Evolutionary conservation across 2,888 invertebrate genomes (phyloP), one percentile per base, ranked within the genome.

Genomic region (Mellilla xanthometata): DNA sequence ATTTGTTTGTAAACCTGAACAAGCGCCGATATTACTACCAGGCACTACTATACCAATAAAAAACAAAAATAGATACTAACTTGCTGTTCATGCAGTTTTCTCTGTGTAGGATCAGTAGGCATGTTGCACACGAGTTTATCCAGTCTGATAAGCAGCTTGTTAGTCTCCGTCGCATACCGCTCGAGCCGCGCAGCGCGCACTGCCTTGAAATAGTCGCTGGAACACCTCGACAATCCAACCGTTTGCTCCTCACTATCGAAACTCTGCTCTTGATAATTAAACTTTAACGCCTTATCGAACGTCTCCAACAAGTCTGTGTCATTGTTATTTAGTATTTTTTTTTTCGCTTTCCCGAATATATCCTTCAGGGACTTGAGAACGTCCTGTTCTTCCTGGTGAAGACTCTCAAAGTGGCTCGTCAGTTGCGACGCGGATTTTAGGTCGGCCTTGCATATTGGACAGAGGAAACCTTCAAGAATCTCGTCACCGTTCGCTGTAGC

Each of bases 381-480:
- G 78, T 96, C 96, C 66, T 95, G 95, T 65, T 97, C 96, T 73
- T 97, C 96, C 45, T 94, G 94, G 77, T 99, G 98, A 39, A 93
- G 91, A 50, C 94, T 94, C 77, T 97, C 96, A 72, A 98, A 98
- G 83, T 99, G 99, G 56, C 92, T 92, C 40, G 96, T 95, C 42
- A 99, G 90, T 71, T 95, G 94, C 39, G 93, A 91, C 3, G 96
- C 94, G 8, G 96, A 95, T 71, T 96, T 95, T 32, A 97, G 91
- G 78, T 99, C 98, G 26, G 94, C 94, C 85, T 96, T 95, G 71
- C 99, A 99, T 64, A 98, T 96, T 0, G 99, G 98, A 78, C 99
- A 99, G 6, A 99, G 90, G 73, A 99, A 98, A 3, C 99, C 99
- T 81, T 99, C 98, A 49, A 96, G 89, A 59, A 97, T 95, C 65